phyloP scores from a whole-genome alignment of 2,888 invertebrate species.

The Ecliptopera silaceata region DNA sequence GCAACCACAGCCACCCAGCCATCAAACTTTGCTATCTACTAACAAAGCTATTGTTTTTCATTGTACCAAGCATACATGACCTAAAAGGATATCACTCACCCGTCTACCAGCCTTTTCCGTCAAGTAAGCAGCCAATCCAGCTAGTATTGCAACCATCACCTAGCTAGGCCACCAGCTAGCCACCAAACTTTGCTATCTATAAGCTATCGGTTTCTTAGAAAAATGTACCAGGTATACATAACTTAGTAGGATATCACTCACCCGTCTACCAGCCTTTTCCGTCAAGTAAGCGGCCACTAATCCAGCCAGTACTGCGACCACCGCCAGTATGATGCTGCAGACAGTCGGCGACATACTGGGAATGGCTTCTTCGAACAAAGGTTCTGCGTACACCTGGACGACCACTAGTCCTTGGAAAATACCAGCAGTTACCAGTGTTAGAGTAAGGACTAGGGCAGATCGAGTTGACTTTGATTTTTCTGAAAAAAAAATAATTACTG shows the following conservation, averaged over 20 bases:
- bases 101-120: background rate
- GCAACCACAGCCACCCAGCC: too few species aligned
- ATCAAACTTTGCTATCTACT: too few species aligned
- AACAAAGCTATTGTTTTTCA: too few species aligned
- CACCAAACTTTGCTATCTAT: background rate
- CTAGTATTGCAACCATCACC: background rate
- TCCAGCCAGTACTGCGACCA: conserved; percentile 47
- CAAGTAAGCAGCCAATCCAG: background rate
- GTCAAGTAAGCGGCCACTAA: conserved; percentile 58
- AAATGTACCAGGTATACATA: conserved; percentile 35
- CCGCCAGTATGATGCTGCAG: conserved; percentile 55
- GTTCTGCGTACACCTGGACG: conserved; percentile 65
- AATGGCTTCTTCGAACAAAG: conserved; percentile 57
- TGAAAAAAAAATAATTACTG: too few species aligned
- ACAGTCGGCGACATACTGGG: conserved; percentile 58
- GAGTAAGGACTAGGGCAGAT: conserved; percentile 46
- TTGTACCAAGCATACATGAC: too few species aligned
- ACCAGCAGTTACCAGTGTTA: conserved; percentile 49
- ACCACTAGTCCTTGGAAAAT: conserved; percentile 65
- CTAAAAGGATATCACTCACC: too few species aligned
- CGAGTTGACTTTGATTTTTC: conserved; percentile 60
- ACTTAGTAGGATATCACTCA: conserved; percentile 36
- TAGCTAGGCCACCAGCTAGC: background rate
- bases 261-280: conserved; percentile 61
- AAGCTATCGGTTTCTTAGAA: too few species aligned